Base-by-base conservation (phyloP, 1,140 invertebrate genomes). In the Trinorchestia longiramus region DNA sequence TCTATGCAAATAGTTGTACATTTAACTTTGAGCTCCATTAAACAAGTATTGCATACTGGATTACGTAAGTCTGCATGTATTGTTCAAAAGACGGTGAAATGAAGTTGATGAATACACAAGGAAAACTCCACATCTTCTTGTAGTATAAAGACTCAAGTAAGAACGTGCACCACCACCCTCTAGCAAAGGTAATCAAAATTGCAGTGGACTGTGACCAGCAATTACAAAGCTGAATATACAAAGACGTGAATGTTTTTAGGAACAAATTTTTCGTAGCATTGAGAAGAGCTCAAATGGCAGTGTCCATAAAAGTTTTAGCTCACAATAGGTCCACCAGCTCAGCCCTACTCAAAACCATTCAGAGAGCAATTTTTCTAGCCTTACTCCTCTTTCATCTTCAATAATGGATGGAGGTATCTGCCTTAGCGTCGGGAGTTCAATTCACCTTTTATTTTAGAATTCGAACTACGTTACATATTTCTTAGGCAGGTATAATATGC, bases 401-500 rank as follows among this genome's bases (percentile, higher is more conserved):
- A 77, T 77, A 77, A 77, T 77, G 62, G 62, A 77, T 36, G 62
- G 62, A 77, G 62, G 41, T 36, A 90, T 90, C 88, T 42, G 88
- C 43, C 88, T 11, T 11, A 42, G 88, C 88, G 43, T 43, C 43
- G n/a, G 88, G n/a, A 90, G 88, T 90, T 90, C 88, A 90, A 90
- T 90, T 90, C 88, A 17, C 88, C 43, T 43, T 42, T 42, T 43
- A 90, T 90, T 90, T 90, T 43, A 41, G 41, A 90, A 90, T 41
- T 41, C 28, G 28, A 90, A 42, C 88, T 43, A 42, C n/a, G 41
- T 90, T 90, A 3, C 11, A 3, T 19, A 4, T 42, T 90, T 90
- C 28, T 15, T 28, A 43, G 88, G n/a, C 88, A 45, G 43, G 92
- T 94, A 94, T 94, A 94, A 94, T 19, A 94, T 94, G 47, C 43